Evolutionary conservation across 2,888 invertebrate species (phyloP).

Genomic region (Papilio gigon): DNA sequence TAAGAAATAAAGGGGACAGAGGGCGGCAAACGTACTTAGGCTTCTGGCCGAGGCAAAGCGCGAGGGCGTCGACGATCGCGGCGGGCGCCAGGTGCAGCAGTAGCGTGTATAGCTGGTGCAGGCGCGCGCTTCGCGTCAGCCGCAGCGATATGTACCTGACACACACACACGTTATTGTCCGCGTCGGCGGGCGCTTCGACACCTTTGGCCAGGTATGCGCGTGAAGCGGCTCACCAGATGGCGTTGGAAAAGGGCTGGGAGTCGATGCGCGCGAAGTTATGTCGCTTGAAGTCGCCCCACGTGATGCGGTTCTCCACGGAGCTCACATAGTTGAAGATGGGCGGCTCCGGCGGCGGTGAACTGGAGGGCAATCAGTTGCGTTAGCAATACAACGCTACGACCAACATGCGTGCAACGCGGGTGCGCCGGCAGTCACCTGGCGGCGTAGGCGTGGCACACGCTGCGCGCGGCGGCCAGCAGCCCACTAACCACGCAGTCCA

Average conservation of each 20-base stretch:
- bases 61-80: constrained; percentile 84
- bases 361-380: constrained; percentile 36
- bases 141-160: constrained; percentile 82
- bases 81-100: constrained; percentile 89
- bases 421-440: constrained; percentile 53
- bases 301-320: constrained; percentile 89
- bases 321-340: constrained; percentile 94
- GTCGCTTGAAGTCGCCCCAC: constrained; percentile 87
- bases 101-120: constrained; percentile 80
- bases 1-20: background rate
- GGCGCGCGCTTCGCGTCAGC: constrained; percentile 79
- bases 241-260: constrained; percentile 78
- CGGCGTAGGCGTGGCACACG: constrained; percentile 71
- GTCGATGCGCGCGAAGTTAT: constrained; percentile 77
- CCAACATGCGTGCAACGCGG: background rate
- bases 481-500: constrained; percentile 87
- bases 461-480: constrained; percentile 85
- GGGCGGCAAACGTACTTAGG: constrained; percentile 79
- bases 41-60: constrained; percentile 84
- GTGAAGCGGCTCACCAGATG: constrained; percentile 74
- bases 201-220: background rate
- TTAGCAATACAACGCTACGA: background rate
- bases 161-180: background rate
- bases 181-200: background rate
- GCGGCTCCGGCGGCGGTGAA: constrained; percentile 73